Base-by-base conservation (phyloP, 2,113 vertebrate species). In the Sinosuthora webbiana region DNA sequence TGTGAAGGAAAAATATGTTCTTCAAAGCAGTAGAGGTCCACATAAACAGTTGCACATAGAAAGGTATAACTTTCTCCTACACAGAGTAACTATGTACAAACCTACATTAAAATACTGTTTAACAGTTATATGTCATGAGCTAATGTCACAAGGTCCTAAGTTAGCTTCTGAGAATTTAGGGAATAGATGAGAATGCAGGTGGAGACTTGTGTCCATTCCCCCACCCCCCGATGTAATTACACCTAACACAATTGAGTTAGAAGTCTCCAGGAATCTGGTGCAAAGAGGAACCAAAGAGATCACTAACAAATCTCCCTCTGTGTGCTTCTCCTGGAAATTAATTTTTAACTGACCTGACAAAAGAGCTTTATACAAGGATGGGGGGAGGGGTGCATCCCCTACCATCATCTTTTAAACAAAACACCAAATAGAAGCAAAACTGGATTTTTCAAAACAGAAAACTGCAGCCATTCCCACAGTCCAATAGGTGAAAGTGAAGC, bases 201-300 rank as follows among this genome's bases (percentile, higher is more conserved):
- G 25, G 49, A 82, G 33, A 60, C 8, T 45, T 45, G 47, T 59
- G 39, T 52, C 5, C 27, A 60, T 15, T 6, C 28, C 45, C 17
- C 17, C 1, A 4, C 7, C 4, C 9, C 2, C 4, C 0, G 0
- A 44, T 11, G 13, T 28, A 25, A 65, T 83, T 80, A 37, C 14
- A 49, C 22, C 25, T 31, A 45, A 53, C 5, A 28, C 11, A 70
- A 17, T 1, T 37, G 21, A 83, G 27, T 71, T 60, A 42, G 13
- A 83, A 59, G 41, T 30, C 17, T 87, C 19, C 56, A 69, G 12
- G 22, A 55, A 45, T 5, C 18, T 47, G 30, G 25, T 75, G n/a
- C 39, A 76, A 82, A 63, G 11, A 79, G 39, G 41, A 74, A 69
- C 24, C 45, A 37, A 67, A 67, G 53, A 35, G 21, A 39, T 59